Percentiles rank a stretch among this genome's conserved stretches.
Conservation (phyloP, 2,888 invertebrate species). For the Liopterus haemorrhoidalis region DNA sequence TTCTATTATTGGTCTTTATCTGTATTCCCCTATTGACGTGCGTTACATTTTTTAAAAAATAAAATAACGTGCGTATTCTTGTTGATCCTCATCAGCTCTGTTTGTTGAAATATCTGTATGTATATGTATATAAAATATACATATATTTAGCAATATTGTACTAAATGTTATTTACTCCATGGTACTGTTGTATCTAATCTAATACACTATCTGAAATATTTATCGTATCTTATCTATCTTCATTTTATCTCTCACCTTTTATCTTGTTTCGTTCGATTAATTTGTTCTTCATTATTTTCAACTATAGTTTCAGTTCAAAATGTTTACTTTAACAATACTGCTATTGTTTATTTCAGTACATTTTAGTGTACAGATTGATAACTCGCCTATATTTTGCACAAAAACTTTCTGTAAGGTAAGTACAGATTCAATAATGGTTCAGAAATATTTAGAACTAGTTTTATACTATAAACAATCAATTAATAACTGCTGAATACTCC, state of each 20-base stretch:
- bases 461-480: too few species aligned
- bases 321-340: constrained; percentile 8
- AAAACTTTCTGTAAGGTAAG: constrained; percentile 16
- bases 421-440: too few species aligned
- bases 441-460: too few species aligned
- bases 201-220: constrained; percentile 25
- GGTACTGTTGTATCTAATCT: constrained; percentile 23
- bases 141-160: constrained; percentile 24
- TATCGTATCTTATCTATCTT: constrained; percentile 20
- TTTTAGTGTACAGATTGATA: constrained; percentile 6
- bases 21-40: too few species aligned
- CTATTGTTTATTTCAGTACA: constrained; percentile 1
- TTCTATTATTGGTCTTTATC: too few species aligned
- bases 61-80: constrained; percentile 14
- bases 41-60: too few species aligned
- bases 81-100: constrained; percentile 20
- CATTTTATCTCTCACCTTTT: background rate
- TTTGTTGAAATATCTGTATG: constrained; percentile 22
- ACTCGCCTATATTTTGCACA: constrained; percentile 12
- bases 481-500: too few species aligned
- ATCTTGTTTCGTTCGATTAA: background rate
- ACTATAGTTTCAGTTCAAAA: too few species aligned
- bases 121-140: constrained; percentile 21
- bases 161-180: constrained; percentile 22
- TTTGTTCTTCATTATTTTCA: background rate